Evolutionary conservation across 2,797 vertebrate species (phyloP).

Genomic region (Tokudaia tokunoshimensis): DNA sequence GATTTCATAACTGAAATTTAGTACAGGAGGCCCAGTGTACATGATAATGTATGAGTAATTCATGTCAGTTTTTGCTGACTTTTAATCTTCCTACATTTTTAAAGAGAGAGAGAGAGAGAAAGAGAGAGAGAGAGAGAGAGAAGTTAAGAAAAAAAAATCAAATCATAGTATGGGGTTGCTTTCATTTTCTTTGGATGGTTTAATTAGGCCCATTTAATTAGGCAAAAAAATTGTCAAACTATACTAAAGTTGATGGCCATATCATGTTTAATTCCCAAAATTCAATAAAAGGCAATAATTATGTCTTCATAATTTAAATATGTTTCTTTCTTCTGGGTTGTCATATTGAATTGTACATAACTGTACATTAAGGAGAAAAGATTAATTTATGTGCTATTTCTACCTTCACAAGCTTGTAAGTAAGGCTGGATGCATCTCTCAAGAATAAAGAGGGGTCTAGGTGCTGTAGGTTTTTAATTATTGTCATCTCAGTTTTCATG

Average conservation of each 20-base stretch:
- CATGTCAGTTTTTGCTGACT: background rate
- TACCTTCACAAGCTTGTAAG: background rate
- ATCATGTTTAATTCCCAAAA: background rate
- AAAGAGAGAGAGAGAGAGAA: background rate
- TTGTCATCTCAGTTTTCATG: background rate
- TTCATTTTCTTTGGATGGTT: background rate
- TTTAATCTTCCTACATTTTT: background rate
- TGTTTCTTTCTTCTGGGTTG: background rate
- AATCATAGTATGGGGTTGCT: background rate
- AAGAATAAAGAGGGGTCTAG: background rate
- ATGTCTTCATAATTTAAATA: background rate
- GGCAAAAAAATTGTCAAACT: background rate
- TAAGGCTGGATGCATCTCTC: too few relatives aligned
- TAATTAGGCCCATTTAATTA: background rate
- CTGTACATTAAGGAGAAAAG: background rate
- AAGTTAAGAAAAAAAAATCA: background rate
- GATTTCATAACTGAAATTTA: background rate
- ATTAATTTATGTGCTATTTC: too few relatives aligned
- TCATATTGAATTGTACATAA: background rate
- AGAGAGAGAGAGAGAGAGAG: background rate
- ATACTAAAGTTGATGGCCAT: background rate
- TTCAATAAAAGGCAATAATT: background rate
- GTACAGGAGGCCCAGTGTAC: background rate
- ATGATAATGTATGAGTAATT: background rate
- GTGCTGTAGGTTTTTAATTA: too few relatives aligned